Evolutionary conservation across 1,140 invertebrate species (phyloP).

Genomic region (Carposina sasakii): DNA sequence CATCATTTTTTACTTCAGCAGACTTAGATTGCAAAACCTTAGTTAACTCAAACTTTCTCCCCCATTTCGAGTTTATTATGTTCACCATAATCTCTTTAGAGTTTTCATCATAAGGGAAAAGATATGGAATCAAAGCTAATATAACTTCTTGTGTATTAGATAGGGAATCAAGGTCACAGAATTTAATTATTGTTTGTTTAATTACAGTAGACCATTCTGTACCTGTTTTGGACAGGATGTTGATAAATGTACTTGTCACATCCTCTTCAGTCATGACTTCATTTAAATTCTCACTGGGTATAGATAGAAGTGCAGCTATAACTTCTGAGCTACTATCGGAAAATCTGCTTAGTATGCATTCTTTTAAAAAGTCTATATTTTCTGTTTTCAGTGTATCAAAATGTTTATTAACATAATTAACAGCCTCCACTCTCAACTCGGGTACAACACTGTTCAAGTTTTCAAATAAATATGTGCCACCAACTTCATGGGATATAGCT

Average conservation of each 20-base stretch:
- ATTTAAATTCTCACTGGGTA: constrained; percentile 52
- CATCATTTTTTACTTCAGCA: constrained; percentile 45
- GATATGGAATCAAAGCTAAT: constrained; percentile 72
- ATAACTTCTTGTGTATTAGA: constrained; percentile 55
- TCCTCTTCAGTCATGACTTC: constrained; percentile 54
- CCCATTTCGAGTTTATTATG: constrained; percentile 70
- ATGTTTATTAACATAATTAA: constrained; percentile 73
- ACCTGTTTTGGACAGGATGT: constrained; percentile 35
- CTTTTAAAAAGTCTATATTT: constrained; percentile 72
- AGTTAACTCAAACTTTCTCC: constrained; percentile 48
- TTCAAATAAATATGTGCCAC: constrained; percentile 75
- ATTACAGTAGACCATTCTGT: constrained; percentile 58
- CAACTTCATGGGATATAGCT: constrained; percentile 68
- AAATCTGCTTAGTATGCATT: constrained; percentile 73
- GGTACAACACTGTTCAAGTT: constrained; percentile 78
- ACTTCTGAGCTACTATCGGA: constrained; percentile 74
- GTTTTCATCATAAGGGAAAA: constrained; percentile 73
- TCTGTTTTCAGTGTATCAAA: constrained; percentile 64
- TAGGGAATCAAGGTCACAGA: constrained; percentile 50
- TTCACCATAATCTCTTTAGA: constrained; percentile 64
- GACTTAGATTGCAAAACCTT: constrained; percentile 41
- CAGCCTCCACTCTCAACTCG: constrained; percentile 75
- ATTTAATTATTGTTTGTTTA: constrained; percentile 51
- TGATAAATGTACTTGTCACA: constrained; percentile 40
- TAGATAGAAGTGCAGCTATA: constrained; percentile 66